Percentiles rank a stretch among this genome's conserved stretches.
phyloP scores from a whole-genome alignment of 2,888 invertebrate species.

The Ophion costatus region DNA sequence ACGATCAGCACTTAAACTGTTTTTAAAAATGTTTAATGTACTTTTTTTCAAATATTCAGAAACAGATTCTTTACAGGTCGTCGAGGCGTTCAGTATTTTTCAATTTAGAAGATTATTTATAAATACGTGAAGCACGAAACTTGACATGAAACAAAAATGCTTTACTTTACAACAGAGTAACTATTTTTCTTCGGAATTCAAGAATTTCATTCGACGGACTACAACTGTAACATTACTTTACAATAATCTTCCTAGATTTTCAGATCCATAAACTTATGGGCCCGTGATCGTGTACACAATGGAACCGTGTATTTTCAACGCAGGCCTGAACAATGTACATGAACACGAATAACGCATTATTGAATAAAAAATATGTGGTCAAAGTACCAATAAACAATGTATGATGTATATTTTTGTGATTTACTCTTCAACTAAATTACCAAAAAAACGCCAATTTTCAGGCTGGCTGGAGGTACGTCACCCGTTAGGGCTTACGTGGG shows the following conservation, averaged over 20 bases:
- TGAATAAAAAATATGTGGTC: neutral
- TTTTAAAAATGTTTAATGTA: too few species aligned
- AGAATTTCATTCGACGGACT: neutral
- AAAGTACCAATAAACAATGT: neutral
- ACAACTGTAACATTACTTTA: neutral
- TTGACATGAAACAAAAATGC: neutral
- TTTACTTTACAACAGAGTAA: neutral
- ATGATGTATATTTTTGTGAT: neutral
- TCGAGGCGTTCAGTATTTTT: too few species aligned
- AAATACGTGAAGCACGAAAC: neutral
- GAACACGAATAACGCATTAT: neutral
- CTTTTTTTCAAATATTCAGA: too few species aligned
- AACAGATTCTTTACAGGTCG: too few species aligned
- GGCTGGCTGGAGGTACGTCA: too few species aligned
- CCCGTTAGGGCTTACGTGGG: too few species aligned
- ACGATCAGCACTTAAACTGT: too few species aligned
- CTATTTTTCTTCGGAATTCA: neutral
- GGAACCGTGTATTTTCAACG: neutral
- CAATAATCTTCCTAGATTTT: neutral
- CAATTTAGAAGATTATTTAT: too few species aligned
- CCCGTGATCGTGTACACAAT: neutral
- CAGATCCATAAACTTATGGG: neutral
- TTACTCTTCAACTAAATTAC: too few species aligned
- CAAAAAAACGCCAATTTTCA: too few species aligned
- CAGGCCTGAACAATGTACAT: neutral